Conservation (phyloP, 2,888 invertebrate genomes). For the Heliconius aoede region DNA sequence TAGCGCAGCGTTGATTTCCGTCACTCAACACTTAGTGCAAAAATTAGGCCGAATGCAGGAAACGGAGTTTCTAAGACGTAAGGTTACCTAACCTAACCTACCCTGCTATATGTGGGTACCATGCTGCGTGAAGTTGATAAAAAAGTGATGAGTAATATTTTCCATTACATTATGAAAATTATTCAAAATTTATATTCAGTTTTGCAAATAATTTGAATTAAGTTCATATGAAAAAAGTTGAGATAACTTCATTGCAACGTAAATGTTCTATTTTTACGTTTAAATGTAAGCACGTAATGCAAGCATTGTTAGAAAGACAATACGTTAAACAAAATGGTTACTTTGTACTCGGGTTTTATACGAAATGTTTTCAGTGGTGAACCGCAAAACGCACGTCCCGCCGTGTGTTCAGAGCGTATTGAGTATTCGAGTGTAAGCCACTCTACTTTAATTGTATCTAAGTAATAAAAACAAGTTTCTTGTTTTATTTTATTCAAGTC, state of each 20-base stretch:
- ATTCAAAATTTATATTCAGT: neutral
- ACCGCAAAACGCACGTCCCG: conserved; percentile 30
- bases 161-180: neutral
- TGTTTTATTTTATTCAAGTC: neutral
- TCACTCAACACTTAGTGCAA: no score
- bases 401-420: conserved; percentile 34
- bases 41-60: no score
- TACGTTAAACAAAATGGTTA: conserved; percentile 28
- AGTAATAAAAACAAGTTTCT: conserved; percentile 35
- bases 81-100: no score
- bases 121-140: no score
- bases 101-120: no score
- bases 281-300: conserved; percentile 10
- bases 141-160: no score
- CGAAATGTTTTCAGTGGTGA: conserved; percentile 22
- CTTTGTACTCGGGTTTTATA: conserved; percentile 24
- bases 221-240: neutral
- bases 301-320: conserved; percentile 25
- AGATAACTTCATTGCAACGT: neutral
- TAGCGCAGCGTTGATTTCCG: no score
- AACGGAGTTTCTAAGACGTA: no score
- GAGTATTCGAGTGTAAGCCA: conserved; percentile 39
- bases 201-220: neutral
- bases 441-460: conserved; percentile 38
- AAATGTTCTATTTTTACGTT: conserved; percentile 6